Evolutionary conservation across 2,888 invertebrate genomes (phyloP), one percentile per base, ranked within the genome.

Genomic region (Venustoraphidia nigricollis): DNA sequence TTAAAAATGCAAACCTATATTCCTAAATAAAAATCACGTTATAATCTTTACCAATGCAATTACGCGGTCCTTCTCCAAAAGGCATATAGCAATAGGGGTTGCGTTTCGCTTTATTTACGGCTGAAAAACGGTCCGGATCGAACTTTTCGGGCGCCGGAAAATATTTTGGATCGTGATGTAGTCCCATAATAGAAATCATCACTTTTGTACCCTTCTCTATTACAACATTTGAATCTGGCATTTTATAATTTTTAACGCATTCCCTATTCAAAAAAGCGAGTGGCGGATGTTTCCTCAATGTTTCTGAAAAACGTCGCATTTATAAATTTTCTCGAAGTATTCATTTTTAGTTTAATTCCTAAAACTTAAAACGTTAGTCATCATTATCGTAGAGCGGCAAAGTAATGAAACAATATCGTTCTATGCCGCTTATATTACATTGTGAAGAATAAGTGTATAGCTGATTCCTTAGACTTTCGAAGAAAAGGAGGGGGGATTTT

Each of bases 221-320:
- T 8, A 56, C 55, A 6, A 57, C 58, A 36, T 63, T 57, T 5
- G 60, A 60, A 36, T 59, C 59, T 1, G 67, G 65, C 35, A 69
- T 52, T 8, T 54, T 52, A 45, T 60, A 69, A 10, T 59, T 57
- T 51, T 62, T 60, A n/a, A 64, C 62, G 47, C 69, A 70, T 45
- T 60, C 53, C 3, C 67, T 59, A 49, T 67, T 67, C 5, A 69
- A 60, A 9, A 65, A 55, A 3, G 67, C 62, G 6, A 66, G 57
- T 2, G 65, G 65, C 1, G 72, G 70, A 52, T 69, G 68, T 50
- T 66, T 64, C 37, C 72, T 60, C 2, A 70, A 52, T 3, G 60
- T 59, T 54, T 63, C 63, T 56, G 53, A 17, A 52, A 54, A n/a
- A 41, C 3, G 27, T 27, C 6, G 6, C 27, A 27, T 27, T 27